A percentile compares a stretch with the other conserved stretches of the same genome.
Conservation (phyloP, 2,113 vertebrate genomes). For the Symphodus melops region DNA sequence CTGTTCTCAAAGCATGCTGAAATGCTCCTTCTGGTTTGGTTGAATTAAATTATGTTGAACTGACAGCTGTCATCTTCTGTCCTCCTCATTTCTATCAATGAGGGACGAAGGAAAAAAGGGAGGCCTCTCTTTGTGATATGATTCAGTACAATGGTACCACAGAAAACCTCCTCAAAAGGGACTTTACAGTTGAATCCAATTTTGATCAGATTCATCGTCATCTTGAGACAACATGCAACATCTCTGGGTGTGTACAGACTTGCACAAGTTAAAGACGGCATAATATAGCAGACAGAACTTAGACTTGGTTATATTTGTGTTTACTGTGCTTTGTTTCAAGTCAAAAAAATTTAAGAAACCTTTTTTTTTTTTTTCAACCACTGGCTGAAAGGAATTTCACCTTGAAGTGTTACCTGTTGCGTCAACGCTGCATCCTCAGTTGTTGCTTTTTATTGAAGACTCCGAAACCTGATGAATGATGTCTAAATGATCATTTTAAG, state of each 20-base stretch:
- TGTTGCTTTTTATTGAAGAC: conserved; percentile 7
- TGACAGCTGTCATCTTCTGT: not conserved
- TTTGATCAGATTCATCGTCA: not conserved
- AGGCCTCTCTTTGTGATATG: not conserved
- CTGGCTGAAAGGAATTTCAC: conserved; percentile 34
- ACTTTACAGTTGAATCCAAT: not conserved
- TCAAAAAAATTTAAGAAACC: conserved; percentile 2
- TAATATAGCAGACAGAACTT: not conserved
- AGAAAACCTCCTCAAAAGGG: not conserved
- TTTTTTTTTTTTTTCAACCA: conserved; percentile 17
- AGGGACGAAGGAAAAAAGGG: not conserved
- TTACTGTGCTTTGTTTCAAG: not conserved
- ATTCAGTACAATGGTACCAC: not conserved
- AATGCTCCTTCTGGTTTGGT: not conserved
- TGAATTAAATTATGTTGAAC: not conserved
- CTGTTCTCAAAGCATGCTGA: too few relatives aligned
- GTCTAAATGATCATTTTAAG: not conserved
- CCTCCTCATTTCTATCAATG: not conserved
- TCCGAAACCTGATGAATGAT: not conserved
- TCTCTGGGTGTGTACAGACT: not conserved
- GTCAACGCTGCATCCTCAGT: not conserved
- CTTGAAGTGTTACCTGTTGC: conserved; percentile 15
- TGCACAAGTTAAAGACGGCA: too few relatives aligned
- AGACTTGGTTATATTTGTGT: not conserved
- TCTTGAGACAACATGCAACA: not conserved